These are phyloP conservation scores for Julus scanicus DNA, from an alignment of 2,888 invertebrate genomes.

Conservation along the genomic window DNA sequence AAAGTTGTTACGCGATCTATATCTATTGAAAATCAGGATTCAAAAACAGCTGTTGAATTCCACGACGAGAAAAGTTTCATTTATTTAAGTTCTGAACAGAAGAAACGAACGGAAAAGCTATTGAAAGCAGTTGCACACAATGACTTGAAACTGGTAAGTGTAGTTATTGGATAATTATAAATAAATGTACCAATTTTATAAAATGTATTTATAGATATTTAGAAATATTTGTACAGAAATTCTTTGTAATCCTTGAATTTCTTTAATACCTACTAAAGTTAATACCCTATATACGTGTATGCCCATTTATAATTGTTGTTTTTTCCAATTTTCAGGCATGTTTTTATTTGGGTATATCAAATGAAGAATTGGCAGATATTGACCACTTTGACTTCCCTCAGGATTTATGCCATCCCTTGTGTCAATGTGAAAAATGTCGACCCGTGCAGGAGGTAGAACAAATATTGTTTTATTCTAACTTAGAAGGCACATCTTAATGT, in stretches of 20 bases:
- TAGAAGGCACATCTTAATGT: too few species aligned
- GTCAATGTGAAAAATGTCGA: conserved; percentile 49
- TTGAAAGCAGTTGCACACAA: conserved; percentile 47
- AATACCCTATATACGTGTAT: too few species aligned
- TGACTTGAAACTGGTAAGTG: conserved; percentile 48
- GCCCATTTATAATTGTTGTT: neutral
- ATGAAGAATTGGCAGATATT: conserved; percentile 37
- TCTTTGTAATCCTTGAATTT: too few species aligned
- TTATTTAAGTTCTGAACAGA: neutral
- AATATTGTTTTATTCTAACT: neutral
- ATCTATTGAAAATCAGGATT: neutral
- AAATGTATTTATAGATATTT: too few species aligned
- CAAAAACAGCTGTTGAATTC: neutral
- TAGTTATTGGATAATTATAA: neutral
- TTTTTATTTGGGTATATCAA: conserved; percentile 51
- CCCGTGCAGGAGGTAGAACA: conserved; percentile 50
- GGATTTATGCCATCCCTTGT: conserved; percentile 51
- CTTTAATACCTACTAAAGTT: too few species aligned
- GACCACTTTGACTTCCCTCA: neutral
- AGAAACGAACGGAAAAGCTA: conserved; percentile 41
- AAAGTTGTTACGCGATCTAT: neutral
- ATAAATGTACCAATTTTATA: neutral
- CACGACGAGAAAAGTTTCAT: neutral
- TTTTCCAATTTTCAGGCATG: neutral
- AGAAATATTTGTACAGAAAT: too few species aligned